Evolutionary conservation across 2,797 vertebrate genomes (phyloP), one percentile per base, ranked within the genome.

Genomic region (Poecilia gillii): DNA sequence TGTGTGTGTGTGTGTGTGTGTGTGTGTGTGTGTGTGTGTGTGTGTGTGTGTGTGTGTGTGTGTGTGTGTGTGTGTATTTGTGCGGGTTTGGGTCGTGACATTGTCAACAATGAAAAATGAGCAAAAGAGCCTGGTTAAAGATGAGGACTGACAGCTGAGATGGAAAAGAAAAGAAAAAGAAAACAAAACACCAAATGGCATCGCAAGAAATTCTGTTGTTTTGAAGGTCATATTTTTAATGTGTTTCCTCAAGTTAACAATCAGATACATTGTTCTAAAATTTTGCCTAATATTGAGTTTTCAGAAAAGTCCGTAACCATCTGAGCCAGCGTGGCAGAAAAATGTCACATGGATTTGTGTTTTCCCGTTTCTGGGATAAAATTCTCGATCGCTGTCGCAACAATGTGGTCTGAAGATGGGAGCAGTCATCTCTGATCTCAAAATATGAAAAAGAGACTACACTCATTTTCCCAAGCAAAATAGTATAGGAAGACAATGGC

Each of bases 101-200:
- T 46, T 74, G 77, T 87, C 78, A 85, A 78, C 83, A 83, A 81
- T 87, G 83, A 89, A 72, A 86, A 84, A 90, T 77, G 81, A 81
- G 72, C 78, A 84, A 78, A 28, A 55, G 57, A 81, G 79, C 66
- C 83, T 73, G 77, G 51, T 53, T 74, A 39, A 75, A 79, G 81
- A 88, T 51, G 66, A 18, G 57, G 81, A 83, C 55, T 81, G 82
- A 88, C 81, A 86, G 77, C 73, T 68, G 64, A 68, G 64, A 66
- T 9, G 4, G 18, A 66, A 39, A 66, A 64, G 13, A 39, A 66
- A 39, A 66, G 28, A 66, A 66, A 16, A 14, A 33, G 6, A 16
- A 62, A 55, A 55, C 47, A 53, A 62, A 18, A 16, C 31, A 41
- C 36, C 11, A 68, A 41, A 59, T 62, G 71, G 79, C 8, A 23